Evolutionary conservation across 2,113 vertebrate genomes (phyloP).

Genomic region (Anseranas semipalmata): DNA sequence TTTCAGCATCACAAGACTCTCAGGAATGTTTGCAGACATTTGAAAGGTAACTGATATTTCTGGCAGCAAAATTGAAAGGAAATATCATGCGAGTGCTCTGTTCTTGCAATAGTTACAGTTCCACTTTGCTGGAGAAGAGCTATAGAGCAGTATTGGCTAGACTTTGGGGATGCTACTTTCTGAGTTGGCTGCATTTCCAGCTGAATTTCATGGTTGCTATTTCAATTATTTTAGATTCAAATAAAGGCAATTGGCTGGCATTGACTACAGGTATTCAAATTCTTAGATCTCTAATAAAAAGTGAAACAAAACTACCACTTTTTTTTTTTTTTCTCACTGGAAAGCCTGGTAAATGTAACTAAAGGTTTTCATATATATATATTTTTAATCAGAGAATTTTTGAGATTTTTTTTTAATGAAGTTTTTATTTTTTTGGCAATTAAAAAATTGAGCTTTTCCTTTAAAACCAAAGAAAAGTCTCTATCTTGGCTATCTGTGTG

Average conservation of each 20-base stretch:
- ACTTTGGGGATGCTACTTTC: not conserved
- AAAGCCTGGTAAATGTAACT: not conserved
- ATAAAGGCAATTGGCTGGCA: not conserved
- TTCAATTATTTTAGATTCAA: not conserved
- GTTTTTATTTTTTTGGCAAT: not conserved
- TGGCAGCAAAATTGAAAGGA: not conserved
- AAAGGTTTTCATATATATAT: not conserved
- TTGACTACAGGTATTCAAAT: not conserved
- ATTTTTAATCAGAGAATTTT: not conserved
- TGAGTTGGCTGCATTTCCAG: not conserved
- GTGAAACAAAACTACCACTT: not conserved
- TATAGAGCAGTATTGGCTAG: not conserved
- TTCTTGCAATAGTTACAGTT: not conserved
- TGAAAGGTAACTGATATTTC: not conserved
- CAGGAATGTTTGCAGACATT: not conserved
- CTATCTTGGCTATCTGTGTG: accelerated
- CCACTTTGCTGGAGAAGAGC: not conserved
- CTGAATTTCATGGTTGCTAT: not conserved
- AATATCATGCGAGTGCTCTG: not conserved
- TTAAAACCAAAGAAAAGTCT: not conserved
- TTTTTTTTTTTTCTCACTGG: accelerated
- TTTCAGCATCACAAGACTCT: not conserved
- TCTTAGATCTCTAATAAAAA: not conserved
- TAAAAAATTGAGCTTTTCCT: not conserved
- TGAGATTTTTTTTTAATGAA: not conserved